A percentile compares a stretch with the other conserved stretches of the same genome.
These are phyloP conservation scores for Leptinotarsa juncta DNA, from an alignment of 2,888 invertebrate genomes.

Conservation along the genomic window DNA sequence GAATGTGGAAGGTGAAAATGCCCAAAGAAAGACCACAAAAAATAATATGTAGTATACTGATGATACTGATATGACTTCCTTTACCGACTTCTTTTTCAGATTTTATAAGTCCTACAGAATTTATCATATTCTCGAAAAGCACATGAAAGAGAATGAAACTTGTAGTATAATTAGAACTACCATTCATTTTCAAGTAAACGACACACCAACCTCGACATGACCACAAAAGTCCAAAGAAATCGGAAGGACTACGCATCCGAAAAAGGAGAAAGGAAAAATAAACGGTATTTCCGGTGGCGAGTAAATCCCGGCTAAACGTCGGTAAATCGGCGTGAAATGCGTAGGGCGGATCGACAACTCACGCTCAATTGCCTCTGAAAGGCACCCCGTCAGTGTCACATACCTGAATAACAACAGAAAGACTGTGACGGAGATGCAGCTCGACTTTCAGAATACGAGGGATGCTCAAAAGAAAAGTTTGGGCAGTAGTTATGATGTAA, in stretches of 20 bases:
- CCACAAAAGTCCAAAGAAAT: slow-evolving; percentile 24
- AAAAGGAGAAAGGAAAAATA: slow-evolving; percentile 42
- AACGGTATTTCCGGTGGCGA: slow-evolving; percentile 58
- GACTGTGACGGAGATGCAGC: slow-evolving; percentile 4
- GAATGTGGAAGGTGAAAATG: too few species aligned
- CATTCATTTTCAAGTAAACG: neutral
- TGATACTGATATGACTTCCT: too few species aligned
- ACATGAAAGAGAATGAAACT: too few species aligned
- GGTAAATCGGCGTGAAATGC: slow-evolving; percentile 65
- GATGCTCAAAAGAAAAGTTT: slow-evolving; percentile 20
- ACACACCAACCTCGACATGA: neutral
- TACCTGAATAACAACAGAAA: slow-evolving; percentile 29
- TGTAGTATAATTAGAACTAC: neutral
- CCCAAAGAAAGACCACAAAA: too few species aligned
- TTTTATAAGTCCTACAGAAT: too few species aligned
- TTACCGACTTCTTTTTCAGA: too few species aligned
- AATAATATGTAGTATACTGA: too few species aligned
- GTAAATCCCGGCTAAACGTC: slow-evolving; percentile 59
- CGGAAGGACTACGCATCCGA: slow-evolving; percentile 21
- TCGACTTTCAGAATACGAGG: slow-evolving; percentile 21
- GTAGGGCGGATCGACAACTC: slow-evolving; percentile 61
- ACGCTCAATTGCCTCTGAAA: slow-evolving; percentile 64
- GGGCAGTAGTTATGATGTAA: neutral
- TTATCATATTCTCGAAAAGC: too few species aligned
- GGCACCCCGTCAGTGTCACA: slow-evolving; percentile 44